phyloP scores from a whole-genome alignment of 2,888 invertebrate species.

The Trimorus sp. region DNA sequence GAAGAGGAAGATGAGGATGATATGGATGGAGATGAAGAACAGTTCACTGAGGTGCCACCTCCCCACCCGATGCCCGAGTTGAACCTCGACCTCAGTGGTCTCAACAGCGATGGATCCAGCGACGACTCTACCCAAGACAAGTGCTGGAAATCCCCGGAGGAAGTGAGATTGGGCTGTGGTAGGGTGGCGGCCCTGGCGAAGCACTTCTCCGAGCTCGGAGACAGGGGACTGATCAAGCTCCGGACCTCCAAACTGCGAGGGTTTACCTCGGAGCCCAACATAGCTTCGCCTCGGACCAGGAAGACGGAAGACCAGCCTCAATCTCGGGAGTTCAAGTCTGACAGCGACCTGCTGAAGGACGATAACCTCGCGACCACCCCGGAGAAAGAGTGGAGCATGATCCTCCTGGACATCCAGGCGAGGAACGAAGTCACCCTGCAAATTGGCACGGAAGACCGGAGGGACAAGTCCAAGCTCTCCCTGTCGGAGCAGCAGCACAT shows the following conservation, averaged over 20 bases:
- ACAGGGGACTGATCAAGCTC: conserved; percentile 78
- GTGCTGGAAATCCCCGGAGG: conserved; percentile 88
- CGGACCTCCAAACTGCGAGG: conserved; percentile 74
- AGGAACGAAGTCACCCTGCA: conserved; percentile 65
- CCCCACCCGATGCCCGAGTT: conserved; percentile 75
- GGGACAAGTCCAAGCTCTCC: conserved; percentile 72
- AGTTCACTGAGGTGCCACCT: conserved; percentile 9
- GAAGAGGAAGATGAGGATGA: conserved; percentile 3
- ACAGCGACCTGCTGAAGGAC: conserved; percentile 72
- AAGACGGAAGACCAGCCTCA: conserved; percentile 47
- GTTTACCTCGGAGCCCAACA: conserved; percentile 80
- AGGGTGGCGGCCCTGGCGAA: conserved; percentile 88
- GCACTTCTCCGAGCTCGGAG: conserved; percentile 84
- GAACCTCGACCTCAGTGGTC: conserved; percentile 79
- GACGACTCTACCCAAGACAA: conserved; percentile 80
- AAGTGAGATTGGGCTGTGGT: conserved; percentile 86
- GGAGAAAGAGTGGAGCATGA: conserved; percentile 75
- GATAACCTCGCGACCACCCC: conserved; percentile 72
- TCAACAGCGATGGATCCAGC: conserved; percentile 75
- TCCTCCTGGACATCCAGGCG: conserved; percentile 74
- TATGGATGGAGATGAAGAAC: background rate
- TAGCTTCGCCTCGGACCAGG: conserved; percentile 71
- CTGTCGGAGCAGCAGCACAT: conserved; percentile 75
- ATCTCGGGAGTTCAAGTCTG: conserved; percentile 75
- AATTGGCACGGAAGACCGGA: conserved; percentile 30